Evolutionary conservation across 2,113 vertebrate genomes (phyloP), one percentile per base, ranked within the genome.

Genomic region (Chrysemys picta): DNA sequence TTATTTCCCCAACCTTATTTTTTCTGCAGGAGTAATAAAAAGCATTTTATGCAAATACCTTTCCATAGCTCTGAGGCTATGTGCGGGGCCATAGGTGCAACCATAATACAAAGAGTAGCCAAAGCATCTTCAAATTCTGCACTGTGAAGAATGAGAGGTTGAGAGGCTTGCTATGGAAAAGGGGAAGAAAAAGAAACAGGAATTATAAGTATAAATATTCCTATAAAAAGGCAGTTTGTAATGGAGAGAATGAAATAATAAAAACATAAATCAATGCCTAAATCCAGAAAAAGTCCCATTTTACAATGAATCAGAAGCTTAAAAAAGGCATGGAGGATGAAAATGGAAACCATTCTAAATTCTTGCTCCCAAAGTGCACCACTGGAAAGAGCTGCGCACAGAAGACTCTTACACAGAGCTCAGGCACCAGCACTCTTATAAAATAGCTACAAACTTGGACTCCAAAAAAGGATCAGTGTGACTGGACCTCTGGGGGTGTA

Each of bases 1-100:
- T 54, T 54, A 82, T 82, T 82, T n/a, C 31, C 31, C 80, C 31
- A 54, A 35, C 17, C 19, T 24, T 24, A 24, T 91, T 91, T 86
- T 81, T 62, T 50, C 31, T 76, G 69, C 17, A 89, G 75, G 21
- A 52, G 12, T 4, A 87, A n/a, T 17, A 88, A 84, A 27, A 86
- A 84, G 17, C 11, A 13, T 88, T 65, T 76, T 82, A 17, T 85
- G 45, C 5, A 83, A 97, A 97, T 97, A 99, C 99, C 99, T 99
- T 99, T 98, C 99, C 99, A 99, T 92, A 99, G 98, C 97, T 99
- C 99, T 14, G 99, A 99, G 19, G 99, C 97, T 80, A 99, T 94
- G 94, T 99, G 99, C 2, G 99, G 99, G 76, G 99, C 99, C 99
- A 99, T 98, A 4, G 99, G 99, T 10, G 99, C 98, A 1, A 98